Conservation (phyloP, 2,888 invertebrate species). For the Tachina grossa region DNA sequence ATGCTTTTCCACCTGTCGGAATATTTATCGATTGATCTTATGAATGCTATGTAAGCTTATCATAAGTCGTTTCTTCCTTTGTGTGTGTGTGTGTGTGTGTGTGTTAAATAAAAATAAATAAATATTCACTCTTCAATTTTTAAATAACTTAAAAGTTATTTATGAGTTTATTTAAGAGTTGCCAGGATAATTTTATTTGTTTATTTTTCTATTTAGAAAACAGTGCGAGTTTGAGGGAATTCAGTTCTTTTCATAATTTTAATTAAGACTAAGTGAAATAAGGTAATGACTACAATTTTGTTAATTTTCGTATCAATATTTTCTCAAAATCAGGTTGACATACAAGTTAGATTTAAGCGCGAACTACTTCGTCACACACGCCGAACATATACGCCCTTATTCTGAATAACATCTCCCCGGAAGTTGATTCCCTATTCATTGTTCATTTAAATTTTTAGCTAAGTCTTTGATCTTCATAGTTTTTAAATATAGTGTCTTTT, state of each 20-base stretch:
- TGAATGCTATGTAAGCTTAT: slow-evolving; percentile 70
- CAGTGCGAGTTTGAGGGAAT: not conserved
- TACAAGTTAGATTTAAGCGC: no score
- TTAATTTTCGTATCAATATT: no score
- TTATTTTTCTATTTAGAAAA: not conserved
- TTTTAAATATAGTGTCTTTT: no score
- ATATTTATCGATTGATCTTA: slow-evolving; percentile 71
- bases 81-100: slow-evolving; percentile 2
- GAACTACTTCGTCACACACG: no score
- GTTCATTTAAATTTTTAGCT: no score
- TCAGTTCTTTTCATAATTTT: not conserved
- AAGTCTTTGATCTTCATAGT: no score
- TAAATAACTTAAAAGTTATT: slow-evolving; percentile 14
- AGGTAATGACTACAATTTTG: no score
- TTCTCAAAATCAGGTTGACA: no score
- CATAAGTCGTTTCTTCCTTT: slow-evolving; percentile 49
- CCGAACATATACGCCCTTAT: no score
- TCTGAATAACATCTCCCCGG: no score
- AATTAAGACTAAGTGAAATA: no score
- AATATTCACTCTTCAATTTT: slow-evolving; percentile 48
- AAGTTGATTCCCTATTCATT: no score
- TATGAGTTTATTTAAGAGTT: slow-evolving; percentile 37
- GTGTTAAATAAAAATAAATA: not conserved
- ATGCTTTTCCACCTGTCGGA: slow-evolving; percentile 79
- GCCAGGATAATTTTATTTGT: not conserved